Conservation (phyloP, 2,888 invertebrate species). For the Pammene aurita region DNA sequence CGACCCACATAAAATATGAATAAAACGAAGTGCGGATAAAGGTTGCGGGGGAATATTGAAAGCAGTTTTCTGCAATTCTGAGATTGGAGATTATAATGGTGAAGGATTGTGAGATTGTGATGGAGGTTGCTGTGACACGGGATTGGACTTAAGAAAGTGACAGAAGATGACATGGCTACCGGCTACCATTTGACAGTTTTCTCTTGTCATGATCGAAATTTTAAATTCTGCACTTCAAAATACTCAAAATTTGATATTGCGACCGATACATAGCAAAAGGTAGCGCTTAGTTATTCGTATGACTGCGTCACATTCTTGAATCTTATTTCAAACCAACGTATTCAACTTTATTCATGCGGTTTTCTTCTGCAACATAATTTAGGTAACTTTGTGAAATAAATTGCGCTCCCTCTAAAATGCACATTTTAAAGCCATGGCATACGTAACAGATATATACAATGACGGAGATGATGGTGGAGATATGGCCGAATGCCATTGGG, state of each 20-base stretch:
- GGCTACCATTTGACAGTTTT: background rate
- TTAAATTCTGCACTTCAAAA: background rate
- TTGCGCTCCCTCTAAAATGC: no score
- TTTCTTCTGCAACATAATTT: no score
- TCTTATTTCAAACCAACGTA: no score
- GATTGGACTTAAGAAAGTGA: background rate
- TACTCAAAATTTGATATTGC: no score
- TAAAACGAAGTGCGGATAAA: conserved; percentile 42
- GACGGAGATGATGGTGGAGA: conserved; percentile 2
- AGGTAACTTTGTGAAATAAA: no score
- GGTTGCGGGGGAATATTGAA: conserved; percentile 37
- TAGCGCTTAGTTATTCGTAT: no score
- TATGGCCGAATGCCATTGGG: conserved; percentile 4
- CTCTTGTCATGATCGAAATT: no score
- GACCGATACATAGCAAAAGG: no score
- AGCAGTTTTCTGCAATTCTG: conserved; percentile 45
- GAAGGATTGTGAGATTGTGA: conserved; percentile 2
- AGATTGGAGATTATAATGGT: conserved; percentile 52
- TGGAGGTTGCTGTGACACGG: background rate
- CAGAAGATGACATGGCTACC: background rate
- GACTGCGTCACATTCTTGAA: no score
- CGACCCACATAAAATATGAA: conserved; percentile 46
- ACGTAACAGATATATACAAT: background rate
- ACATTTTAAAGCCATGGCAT: no score
- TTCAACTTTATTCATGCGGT: no score